phyloP scores from a whole-genome alignment of 2,888 invertebrate species.

The Drosophila trichaetosa region DNA sequence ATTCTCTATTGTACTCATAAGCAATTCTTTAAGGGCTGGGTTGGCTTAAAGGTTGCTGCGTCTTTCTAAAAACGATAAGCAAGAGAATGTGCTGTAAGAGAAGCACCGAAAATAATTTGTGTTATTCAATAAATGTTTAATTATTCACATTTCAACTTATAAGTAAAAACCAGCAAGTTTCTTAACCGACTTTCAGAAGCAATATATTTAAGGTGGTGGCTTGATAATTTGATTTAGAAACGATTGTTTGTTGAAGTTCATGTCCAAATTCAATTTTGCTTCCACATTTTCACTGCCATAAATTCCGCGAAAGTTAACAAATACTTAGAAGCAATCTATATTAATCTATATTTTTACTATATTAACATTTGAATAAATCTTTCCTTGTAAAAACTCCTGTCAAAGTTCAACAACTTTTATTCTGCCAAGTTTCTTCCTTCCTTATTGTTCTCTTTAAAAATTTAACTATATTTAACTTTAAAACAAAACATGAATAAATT shows the following conservation, averaged over 20 bases:
- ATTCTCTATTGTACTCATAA: neutral
- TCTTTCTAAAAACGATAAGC: neutral
- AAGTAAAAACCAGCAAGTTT: neutral
- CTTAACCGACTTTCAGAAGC: neutral
- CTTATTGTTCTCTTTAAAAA: no score
- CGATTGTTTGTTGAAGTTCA: neutral
- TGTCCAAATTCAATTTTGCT: no score
- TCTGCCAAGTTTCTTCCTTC: neutral
- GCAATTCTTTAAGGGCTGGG: neutral
- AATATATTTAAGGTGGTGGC: neutral
- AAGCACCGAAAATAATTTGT: neutral
- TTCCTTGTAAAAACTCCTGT: neutral
- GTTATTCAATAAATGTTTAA: neutral
- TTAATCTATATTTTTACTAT: neutral
- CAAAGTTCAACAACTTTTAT: neutral
- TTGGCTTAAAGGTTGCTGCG: neutral
- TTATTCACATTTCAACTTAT: neutral
- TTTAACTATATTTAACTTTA: no score
- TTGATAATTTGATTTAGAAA: neutral
- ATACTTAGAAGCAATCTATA: neutral
- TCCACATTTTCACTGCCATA: neutral
- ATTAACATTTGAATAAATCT: neutral
- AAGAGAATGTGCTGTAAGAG: neutral
- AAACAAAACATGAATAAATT: neutral
- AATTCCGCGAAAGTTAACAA: neutral